Base-by-base conservation (phyloP, 2,113 vertebrate genomes). In the Pardalotus punctatus region DNA sequence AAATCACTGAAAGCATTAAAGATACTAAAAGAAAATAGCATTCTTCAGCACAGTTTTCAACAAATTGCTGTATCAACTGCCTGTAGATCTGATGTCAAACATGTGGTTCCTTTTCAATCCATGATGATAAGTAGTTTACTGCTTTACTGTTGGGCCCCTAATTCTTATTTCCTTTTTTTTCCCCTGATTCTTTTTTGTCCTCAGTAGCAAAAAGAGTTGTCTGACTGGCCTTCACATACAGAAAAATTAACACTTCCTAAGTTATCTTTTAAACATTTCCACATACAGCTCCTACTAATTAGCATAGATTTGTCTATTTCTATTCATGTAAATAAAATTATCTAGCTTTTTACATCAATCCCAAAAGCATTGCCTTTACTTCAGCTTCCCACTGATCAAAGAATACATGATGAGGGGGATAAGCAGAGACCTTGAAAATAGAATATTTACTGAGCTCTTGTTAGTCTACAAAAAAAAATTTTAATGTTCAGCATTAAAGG, bases 381-480 rank as follows among this genome's bases (percentile, higher is more conserved):
- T 88, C 67, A 86, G 70, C 58, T 93, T 80, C 74, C 76, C 27
- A 3, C 58, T 87, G 84, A 95, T 93, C 84, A 96, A 95, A 96
- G 84, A 45, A 51, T 65, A 79, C 61, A 60, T 14, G 24, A 72
- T 65, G 87, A 89, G 47, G 93, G 54, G 79, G 84, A 79, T 90
- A 86, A 82, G 65, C 40, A 86, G 76, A 88, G 83, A 53, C 40
- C 65, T 87, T 91, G 83, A 81, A 91, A 95, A 94, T 4, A 89
- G 50, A 91, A 45, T 38, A 82, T 77, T 76, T 81, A 88, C 91
- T 79, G 33, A 92, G n/a, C 64, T 81, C 61, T 88, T 84, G 40
- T 88, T 96, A 92, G 86, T 74, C 77, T 92, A 90, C 36, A 77
- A 83, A 83, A 76, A 79, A 56, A 53, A 88, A 62, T 6, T 16